Base-by-base conservation (phyloP, 2,888 invertebrate genomes). In the Drosophila longiperda region DNA sequence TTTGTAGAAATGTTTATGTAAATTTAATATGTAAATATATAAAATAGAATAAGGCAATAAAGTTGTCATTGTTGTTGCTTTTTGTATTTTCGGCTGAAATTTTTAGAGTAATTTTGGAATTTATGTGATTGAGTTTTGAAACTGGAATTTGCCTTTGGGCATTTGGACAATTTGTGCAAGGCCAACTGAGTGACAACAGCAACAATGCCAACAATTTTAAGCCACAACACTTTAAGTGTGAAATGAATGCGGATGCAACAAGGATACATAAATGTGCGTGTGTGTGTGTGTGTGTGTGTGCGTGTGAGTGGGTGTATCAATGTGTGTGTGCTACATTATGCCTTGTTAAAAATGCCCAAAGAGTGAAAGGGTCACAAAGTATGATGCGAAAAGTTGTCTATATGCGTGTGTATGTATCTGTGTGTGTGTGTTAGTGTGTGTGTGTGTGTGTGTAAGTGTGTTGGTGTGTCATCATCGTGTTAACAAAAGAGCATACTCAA, bases 401-500 rank as follows among this genome's bases (percentile, higher is more conserved):
- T 45, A 23, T 33, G n/a, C 20, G 15, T 40, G 34, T 23, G 45
- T 36, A 15, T 36, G 15, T 36, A 15, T 7, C 15, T 15, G 12
- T 23, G 12, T 20, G 8, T 42, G n/a, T n/a, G n/a, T n/a, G n/a
- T n/a, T n/a, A n/a, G 9, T 40, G 40, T 11, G 2, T 49, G 42
- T 53, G 17, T 32, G n/a, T 23, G 23, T 57, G 26, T 34, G 49
- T 17, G 15, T 48, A 49, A 48, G 34, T 66, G 33, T 66, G 34
- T 55, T 34, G 49, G 74, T 57, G 45, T 55, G 67, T 82, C 88
- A 89, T 82, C 89, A 84, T 89, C 85, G 70, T 74, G 85, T 89
- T 85, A 89, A 85, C 85, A 85, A 87, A 87, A 90, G 90, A 82
- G 91, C 91, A 90, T 90, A 88, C 87, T 87, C 87, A 87, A 90